Evolutionary conservation across 2,113 vertebrate genomes (phyloP).

Genomic region (Oophaga pumilio): DNA sequence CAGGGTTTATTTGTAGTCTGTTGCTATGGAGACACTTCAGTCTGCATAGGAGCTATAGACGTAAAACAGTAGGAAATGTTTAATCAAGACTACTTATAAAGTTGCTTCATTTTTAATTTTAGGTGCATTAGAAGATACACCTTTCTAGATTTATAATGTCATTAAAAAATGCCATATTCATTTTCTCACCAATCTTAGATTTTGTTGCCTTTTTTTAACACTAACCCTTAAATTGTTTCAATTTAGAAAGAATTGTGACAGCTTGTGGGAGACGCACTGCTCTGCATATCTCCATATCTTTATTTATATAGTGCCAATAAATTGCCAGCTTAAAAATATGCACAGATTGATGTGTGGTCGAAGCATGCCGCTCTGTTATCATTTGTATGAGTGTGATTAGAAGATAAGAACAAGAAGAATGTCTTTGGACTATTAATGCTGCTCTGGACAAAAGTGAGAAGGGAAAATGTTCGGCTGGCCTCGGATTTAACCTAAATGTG

Average conservation of each 20-base stretch:
- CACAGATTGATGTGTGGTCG: slow-evolving; percentile 17
- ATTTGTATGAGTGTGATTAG: slow-evolving; percentile 24
- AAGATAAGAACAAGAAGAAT: slow-evolving; percentile 1
- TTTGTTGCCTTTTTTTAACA: background rate
- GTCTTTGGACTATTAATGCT: background rate
- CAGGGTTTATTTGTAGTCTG: no score
- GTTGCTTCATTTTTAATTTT: no score
- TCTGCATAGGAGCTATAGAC: no score
- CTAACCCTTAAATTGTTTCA: background rate
- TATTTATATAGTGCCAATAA: slow-evolving; percentile 12
- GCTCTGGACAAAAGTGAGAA: background rate
- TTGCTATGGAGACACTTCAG: no score
- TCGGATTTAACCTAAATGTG: no score
- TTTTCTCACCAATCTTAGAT: slow-evolving; percentile 4
- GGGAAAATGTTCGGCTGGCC: no score
- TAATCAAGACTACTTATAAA: no score
- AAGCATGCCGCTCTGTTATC: background rate
- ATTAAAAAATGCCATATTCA: background rate
- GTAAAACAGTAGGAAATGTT: no score
- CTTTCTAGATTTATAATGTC: no score
- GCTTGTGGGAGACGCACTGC: slow-evolving; percentile 2
- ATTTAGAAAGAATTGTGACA: slow-evolving; percentile 1
- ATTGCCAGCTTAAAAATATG: slow-evolving; percentile 25
- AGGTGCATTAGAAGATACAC: no score
- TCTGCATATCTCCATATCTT: slow-evolving; percentile 23